Percentiles rank a stretch among this genome's conserved stretches.
Conservation (phyloP, 2,797 vertebrate genomes). For the Manis javanica region DNA sequence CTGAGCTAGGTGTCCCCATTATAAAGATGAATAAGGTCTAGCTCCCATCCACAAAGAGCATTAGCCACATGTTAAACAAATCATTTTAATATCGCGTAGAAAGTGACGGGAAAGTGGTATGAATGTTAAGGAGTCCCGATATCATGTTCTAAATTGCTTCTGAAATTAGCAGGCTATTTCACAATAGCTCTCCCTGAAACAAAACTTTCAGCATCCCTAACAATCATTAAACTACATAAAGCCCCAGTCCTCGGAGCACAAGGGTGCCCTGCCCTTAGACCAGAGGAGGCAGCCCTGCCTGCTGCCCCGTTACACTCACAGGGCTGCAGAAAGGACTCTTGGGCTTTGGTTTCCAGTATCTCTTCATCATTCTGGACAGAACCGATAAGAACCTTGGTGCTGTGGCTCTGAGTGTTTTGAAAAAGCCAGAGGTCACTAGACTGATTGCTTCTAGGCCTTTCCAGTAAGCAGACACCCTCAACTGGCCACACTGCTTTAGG, state of each 20-base stretch:
- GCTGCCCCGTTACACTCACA: rapidly evolving
- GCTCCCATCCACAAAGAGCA: neutral
- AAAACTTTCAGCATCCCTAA: neutral
- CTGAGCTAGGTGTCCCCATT: neutral
- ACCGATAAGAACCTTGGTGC: neutral
- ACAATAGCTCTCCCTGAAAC: neutral
- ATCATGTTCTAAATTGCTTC: neutral
- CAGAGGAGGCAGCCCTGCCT: rapidly evolving
- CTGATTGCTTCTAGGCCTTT: neutral
- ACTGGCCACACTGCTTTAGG: neutral
- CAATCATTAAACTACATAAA: neutral
- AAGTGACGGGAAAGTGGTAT: neutral
- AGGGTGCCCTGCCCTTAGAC: rapidly evolving
- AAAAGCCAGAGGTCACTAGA: neutral
- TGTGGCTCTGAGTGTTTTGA: neutral
- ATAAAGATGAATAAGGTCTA: neutral
- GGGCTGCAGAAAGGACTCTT: neutral
- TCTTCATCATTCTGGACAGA: neutral
- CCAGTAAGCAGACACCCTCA: neutral
- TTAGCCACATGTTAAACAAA: neutral
- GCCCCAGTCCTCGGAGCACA: neutral
- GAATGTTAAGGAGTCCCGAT: neutral
- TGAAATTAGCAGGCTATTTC: neutral
- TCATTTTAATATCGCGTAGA: neutral
- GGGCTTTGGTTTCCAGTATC: neutral